Evolutionary conservation across 2,797 vertebrate genomes (phyloP).

Genomic region (Acanthurus lineatus): DNA sequence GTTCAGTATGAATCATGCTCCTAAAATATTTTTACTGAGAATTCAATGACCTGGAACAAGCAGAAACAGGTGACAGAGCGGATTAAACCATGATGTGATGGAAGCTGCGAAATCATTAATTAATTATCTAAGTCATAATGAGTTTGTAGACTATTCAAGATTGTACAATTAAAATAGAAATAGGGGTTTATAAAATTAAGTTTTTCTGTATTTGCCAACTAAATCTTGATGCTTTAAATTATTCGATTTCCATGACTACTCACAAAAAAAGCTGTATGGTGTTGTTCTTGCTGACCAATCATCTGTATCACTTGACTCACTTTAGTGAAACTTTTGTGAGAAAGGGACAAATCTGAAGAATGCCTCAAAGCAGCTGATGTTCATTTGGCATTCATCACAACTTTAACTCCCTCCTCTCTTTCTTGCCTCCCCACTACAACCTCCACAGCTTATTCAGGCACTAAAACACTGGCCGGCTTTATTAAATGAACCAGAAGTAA

Average conservation of each 20-base stretch:
- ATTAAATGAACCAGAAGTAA: slow-evolving; percentile 82
- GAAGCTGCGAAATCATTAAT: neutral
- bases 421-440: slow-evolving; percentile 26
- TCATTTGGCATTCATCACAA: slow-evolving; percentile 61
- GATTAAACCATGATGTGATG: neutral
- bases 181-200: too few relatives aligned
- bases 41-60: slow-evolving; percentile 12
- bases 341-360: slow-evolving; percentile 62
- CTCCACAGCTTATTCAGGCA: slow-evolving; percentile 50
- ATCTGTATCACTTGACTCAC: slow-evolving; percentile 16
- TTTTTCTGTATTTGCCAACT: neutral
- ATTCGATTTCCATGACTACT: neutral
- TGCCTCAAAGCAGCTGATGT: slow-evolving; percentile 62
- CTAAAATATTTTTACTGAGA: slow-evolving; percentile 28
- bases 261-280: neutral
- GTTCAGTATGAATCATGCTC: slow-evolving; percentile 37
- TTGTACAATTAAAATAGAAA: neutral
- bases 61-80: neutral
- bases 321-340: slow-evolving; percentile 53
- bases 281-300: neutral
- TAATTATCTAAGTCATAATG: neutral
- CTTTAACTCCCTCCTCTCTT: slow-evolving; percentile 50
- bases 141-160: neutral
- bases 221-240: neutral
- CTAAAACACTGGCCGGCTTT: slow-evolving; percentile 68